Evolutionary conservation across 1,140 invertebrate species (phyloP), one percentile per base, ranked within the genome.

Genomic region (Pseudoatta argentina): DNA sequence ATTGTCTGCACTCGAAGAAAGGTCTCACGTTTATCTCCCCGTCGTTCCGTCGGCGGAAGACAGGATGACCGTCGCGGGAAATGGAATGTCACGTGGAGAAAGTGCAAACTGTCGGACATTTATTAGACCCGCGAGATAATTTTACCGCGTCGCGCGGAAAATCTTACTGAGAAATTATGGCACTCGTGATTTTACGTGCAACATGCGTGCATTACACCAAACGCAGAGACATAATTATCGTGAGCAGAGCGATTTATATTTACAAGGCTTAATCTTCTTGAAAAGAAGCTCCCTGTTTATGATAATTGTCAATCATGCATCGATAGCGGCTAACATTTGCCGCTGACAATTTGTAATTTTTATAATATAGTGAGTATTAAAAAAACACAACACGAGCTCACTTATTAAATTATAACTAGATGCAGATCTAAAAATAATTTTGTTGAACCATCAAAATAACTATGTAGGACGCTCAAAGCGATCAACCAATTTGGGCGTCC

Each of bases 61-160:
- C 79, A 61, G 79, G 82, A 89, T 91, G 88, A 91, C 91, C 87
- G 77, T 88, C 83, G 72, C 71, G 86, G 85, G 85, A 92, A 92
- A 92, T 86, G 71, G 75, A 75, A 88, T 86, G 79, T 89, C 76
- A 86, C 77, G n/a, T 48, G 86, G 66, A 51, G 75, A 86, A 88
- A 88, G 79, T 79, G 86, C 59, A 76, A 83, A 69, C 81, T 86
- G 88, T 90, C 86, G 86, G 85, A 71, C 91, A 92, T 91, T 90
- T 91, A 91, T 91, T 89, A 81, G 67, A 69, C 44, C 12, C 39
- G 55, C 55, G 79, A 61, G 79, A 83, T 83, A 83, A 83, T 83
- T 61, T 83, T 39, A 16, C 14, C 79, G 55, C n/a, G 53, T 73
- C 79, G 39, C 55, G 18, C 55, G 18, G n/a, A 59, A 30, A n/a